A percentile compares a stretch with the other conserved stretches of the same genome.
phyloP scores from a whole-genome alignment of 2,113 vertebrate species.

The Coturnix japonica region DNA sequence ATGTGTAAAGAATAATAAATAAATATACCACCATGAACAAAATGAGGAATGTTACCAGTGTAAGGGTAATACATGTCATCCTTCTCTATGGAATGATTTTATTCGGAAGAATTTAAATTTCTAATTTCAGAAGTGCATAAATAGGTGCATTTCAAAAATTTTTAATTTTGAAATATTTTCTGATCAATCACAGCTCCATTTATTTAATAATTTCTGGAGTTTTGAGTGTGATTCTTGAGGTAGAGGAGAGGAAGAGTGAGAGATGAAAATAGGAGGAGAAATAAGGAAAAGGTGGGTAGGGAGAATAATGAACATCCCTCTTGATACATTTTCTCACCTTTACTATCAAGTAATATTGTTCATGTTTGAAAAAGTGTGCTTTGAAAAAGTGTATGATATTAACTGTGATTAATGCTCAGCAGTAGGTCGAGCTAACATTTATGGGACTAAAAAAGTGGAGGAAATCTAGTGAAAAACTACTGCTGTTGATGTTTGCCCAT shows the following conservation, averaged over 20 bases:
- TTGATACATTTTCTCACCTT: slow-evolving; percentile 14
- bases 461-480: slow-evolving; percentile 16
- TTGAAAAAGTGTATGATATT: neutral
- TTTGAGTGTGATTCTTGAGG: neutral
- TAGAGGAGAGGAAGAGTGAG: neutral
- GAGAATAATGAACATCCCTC: neutral
- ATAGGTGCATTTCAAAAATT: neutral
- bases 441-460: neutral
- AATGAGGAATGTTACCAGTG: neutral
- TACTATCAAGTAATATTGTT: neutral
- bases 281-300: slow-evolving; percentile 6
- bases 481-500: slow-evolving; percentile 2
- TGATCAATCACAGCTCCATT: neutral
- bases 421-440: slow-evolving; percentile 31
- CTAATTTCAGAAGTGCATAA: neutral
- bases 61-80: neutral
- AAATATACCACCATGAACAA: neutral
- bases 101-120: neutral
- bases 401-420: slow-evolving; percentile 39
- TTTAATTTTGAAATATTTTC: neutral
- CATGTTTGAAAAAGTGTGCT: neutral
- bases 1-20: neutral
- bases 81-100: neutral
- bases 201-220: neutral
- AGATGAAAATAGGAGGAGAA: neutral